A percentile compares a stretch with the other conserved stretches of the same genome.
phyloP scores from a whole-genome alignment of 2,113 vertebrate species.

The Proterorhinus semilunaris region DNA sequence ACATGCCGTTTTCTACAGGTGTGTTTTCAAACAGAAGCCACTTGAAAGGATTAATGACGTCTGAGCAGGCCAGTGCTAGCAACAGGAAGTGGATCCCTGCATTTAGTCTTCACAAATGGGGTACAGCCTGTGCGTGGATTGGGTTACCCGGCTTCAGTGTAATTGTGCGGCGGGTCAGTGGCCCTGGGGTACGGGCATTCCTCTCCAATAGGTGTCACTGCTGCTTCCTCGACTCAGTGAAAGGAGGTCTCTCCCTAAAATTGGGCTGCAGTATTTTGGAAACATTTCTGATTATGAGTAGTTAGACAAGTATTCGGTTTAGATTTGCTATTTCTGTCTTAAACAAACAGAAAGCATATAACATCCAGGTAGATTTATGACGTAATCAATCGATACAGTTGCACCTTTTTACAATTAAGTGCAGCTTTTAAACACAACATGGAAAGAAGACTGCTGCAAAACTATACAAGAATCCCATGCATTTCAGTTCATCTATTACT shows the following conservation, averaged over 20 bases:
- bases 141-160: constrained; percentile 54
- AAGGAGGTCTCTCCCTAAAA: background rate
- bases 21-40: constrained; percentile 35
- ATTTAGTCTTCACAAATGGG: constrained; percentile 54
- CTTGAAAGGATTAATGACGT: constrained; percentile 56
- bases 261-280: no score
- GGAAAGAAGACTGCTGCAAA: no score
- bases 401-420: no score
- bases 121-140: constrained; percentile 38
- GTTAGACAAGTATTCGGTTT: no score
- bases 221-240: background rate
- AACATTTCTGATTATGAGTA: no score
- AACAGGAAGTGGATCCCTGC: constrained; percentile 65
- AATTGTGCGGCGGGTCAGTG: constrained; percentile 44
- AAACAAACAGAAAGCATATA: no score
- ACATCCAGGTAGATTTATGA: no score
- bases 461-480: no score
- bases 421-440: no score
- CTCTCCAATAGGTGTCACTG: constrained; percentile 16
- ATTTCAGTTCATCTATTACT: no score
- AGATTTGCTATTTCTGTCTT: no score
- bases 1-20: constrained; percentile 17
- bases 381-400: no score
- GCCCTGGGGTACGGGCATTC: constrained; percentile 25
- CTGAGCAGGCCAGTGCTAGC: constrained; percentile 44